Evolutionary conservation across 2,797 vertebrate species (phyloP), one percentile per base, ranked within the genome.

Genomic region (Peromyscus nudipes): DNA sequence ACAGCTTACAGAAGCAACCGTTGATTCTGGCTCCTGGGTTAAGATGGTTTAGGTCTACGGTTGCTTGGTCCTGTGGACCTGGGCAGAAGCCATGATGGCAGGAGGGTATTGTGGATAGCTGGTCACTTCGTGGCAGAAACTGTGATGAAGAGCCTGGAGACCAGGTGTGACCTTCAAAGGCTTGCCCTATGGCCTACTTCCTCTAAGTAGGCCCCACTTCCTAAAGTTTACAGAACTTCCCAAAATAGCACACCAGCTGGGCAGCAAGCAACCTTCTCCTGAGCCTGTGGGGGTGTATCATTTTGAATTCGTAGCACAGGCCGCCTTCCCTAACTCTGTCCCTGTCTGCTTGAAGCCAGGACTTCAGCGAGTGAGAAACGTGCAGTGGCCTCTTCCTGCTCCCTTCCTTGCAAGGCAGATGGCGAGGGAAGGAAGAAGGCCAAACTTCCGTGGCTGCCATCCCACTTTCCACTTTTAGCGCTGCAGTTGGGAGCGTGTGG

Each of bases 391-490:
- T 94, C 96, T 92, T 94, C 92, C 94, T 95, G 91, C 94, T 97
- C 86, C 87, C 94, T 91, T 96, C 65, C 91, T 96, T 65, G 71
- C 89, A 79, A 91, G 96, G 91, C 98, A 98, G 97, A 97, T 97
- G 98, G 98, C 1, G 46, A 81, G 57, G 62, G 89, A 96, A 97
- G 97, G 96, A 97, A 92, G 86, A 94, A 96, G 96, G 96, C 97
- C 97, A 97, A 95, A 86, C 82, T 95, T 98, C 90, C 8, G 2
- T 6, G 94, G 91, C 94, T 97, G 94, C 80, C 94, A 97, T 27
- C 89, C 43, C 96, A 89, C 91, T 95, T 96, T 96, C 97, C 55
- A n/a, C 96, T 97, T 97, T 97, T 95, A 97, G 95, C 94, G 55
- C 92, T 84, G 95, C 91, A 96, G 82, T 97, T 93, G 94, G 92